Conservation (phyloP, 2,113 vertebrate genomes). For the Poecilia latipinna region DNA sequence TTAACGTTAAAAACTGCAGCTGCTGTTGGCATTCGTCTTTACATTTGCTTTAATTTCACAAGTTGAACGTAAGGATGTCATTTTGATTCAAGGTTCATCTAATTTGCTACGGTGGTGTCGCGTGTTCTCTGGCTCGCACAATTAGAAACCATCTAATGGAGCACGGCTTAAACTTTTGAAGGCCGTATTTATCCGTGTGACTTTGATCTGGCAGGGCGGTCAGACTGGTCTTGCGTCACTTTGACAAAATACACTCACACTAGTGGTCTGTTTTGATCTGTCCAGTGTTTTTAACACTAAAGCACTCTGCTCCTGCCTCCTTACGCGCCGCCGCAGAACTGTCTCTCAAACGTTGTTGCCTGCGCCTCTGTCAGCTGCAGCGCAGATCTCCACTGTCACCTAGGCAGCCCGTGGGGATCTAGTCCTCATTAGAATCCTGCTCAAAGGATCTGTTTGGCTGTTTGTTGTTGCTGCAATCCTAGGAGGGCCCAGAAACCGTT, state of each 20-base stretch:
- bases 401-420: constrained; percentile 20
- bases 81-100: too few species aligned
- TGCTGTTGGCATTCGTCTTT: too few species aligned
- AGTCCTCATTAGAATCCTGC: constrained; percentile 49
- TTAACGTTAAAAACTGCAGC: too few species aligned
- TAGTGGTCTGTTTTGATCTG: constrained; percentile 13
- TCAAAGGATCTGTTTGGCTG: constrained; percentile 27
- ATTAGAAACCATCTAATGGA: constrained; percentile 17
- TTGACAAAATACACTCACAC: not conserved
- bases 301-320: constrained; percentile 7
- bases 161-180: constrained; percentile 12
- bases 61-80: too few species aligned
- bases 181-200: constrained; percentile 26
- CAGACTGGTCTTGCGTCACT: constrained; percentile 2
- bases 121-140: not conserved
- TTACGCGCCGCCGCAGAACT: constrained; percentile 37
- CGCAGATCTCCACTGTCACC: constrained; percentile 46
- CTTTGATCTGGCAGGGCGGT: constrained; percentile 31
- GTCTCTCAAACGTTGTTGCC: constrained; percentile 18
- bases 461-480: constrained; percentile 7
- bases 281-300: constrained; percentile 18
- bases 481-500: not conserved
- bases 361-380: constrained; percentile 31
- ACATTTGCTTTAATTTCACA: too few species aligned
- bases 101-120: too few species aligned